Evolutionary conservation across 1,140 invertebrate genomes (phyloP).

Genomic region (Penaeus vannamei): DNA sequence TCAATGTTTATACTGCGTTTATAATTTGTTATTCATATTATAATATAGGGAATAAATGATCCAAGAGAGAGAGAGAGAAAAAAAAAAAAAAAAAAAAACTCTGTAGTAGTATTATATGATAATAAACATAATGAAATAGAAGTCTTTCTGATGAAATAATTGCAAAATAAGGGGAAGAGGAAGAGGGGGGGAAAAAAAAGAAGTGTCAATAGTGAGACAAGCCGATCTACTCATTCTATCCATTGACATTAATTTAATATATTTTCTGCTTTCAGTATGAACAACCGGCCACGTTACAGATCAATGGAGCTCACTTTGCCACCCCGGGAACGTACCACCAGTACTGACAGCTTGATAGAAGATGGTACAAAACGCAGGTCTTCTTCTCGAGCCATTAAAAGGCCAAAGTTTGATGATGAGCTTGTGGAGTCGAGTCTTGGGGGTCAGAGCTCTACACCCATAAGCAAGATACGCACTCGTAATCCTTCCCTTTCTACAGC

Average conservation of each 20-base stretch:
- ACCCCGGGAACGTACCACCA: constrained; percentile 56
- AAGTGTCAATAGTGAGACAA: not conserved
- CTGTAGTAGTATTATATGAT: too few relatives aligned
- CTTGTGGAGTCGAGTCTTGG: constrained; percentile 88
- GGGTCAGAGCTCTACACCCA: constrained; percentile 73
- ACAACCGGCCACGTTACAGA: constrained; percentile 51
- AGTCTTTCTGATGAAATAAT: too few relatives aligned
- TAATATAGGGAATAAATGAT: too few relatives aligned
- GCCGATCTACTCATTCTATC: not conserved
- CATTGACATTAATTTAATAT: not conserved
- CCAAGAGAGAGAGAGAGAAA: too few relatives aligned
- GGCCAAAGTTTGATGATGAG: constrained; percentile 97
- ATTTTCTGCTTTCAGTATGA: constrained; percentile 44
- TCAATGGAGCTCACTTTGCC: constrained; percentile 51
- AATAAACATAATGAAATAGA: too few relatives aligned
- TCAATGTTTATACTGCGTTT: too few relatives aligned
- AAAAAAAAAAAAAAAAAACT: too few relatives aligned
- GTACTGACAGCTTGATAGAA: constrained; percentile 61
- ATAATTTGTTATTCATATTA: too few relatives aligned
- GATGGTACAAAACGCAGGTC: constrained; percentile 65
- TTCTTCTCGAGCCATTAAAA: constrained; percentile 87
- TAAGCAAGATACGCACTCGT: constrained; percentile 71
- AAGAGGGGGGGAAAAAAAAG: not conserved
- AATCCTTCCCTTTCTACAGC: constrained; percentile 73
- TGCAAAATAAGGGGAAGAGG: too few relatives aligned